A percentile compares a stretch with the other conserved stretches of the same genome.
These are phyloP conservation scores for Tinamus guttatus DNA, from an alignment of 2,113 vertebrate species.

Conservation along the genomic window DNA sequence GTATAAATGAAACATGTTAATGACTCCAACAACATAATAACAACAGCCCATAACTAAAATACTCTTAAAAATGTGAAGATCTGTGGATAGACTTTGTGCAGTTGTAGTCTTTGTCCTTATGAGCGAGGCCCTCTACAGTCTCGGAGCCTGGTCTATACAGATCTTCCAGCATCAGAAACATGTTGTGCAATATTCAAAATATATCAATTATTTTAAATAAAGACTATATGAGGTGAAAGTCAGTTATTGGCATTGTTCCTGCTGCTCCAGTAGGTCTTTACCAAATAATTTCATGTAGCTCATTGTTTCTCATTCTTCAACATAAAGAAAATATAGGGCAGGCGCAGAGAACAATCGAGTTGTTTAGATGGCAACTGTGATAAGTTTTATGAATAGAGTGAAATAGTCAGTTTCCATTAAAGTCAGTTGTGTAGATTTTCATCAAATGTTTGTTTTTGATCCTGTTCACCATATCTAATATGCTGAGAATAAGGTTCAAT, in stretches of 20 bases:
- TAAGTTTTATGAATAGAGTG: neutral
- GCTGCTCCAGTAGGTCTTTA: neutral
- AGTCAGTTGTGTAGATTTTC: neutral
- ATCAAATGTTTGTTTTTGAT: neutral
- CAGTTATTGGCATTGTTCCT: neutral
- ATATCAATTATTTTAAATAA: neutral
- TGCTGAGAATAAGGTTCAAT: neutral
- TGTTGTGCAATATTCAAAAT: rapidly evolving
- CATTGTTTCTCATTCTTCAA: neutral
- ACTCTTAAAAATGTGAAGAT: neutral
- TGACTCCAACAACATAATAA: neutral
- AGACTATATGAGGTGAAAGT: neutral
- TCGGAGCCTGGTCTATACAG: neutral
- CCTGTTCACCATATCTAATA: neutral
- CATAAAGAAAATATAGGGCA: neutral
- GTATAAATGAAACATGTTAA: neutral
- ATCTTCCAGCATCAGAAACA: neutral
- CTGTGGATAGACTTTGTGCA: rapidly evolving
- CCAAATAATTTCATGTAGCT: neutral
- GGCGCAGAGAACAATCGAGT: neutral
- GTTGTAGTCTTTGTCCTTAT: neutral
- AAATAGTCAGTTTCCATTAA: neutral
- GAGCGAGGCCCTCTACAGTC: neutral
- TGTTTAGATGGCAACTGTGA: neutral
- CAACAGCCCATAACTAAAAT: neutral